Base-by-base conservation (phyloP, 2,113 vertebrate species). In the Muntiacus reevesi region DNA sequence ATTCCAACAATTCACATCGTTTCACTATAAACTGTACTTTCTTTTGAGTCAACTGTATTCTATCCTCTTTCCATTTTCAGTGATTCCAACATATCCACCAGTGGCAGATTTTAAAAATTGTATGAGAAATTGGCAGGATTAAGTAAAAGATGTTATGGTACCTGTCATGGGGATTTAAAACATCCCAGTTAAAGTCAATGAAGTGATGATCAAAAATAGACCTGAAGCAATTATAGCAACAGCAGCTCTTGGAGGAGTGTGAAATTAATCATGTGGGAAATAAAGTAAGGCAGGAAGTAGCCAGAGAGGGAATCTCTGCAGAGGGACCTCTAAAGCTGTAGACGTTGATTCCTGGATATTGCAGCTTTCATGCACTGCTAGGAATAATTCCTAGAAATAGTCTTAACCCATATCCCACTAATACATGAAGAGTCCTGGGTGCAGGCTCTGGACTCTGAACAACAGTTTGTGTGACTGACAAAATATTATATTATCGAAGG, bases 251-350 rank as follows among this genome's bases (percentile, higher is more conserved):
- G 81, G 79, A 95, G 97, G 0, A 13, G 59, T 97, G 59, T 97
- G 97, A 98, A 98, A 98, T 98, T 98, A 98, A 98, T 98, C 98
- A 98, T 67, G 95, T 98, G 97, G 97, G 98, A 98, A 98, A 98
- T 97, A 97, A 95, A 82, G 86, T 96, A 98, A 91, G 94, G 78
- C 89, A 96, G 95, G 78, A 97, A 97, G 90, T 96, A 86, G 83
- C 79, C 93, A 91, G 95, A 94, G 95, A 60, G n/a, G 94, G 40
- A 8, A 96, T 98, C 43, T 98, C 97, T 95, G 93, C 57, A 95
- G 62, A 78, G 88, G 59, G 64, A 86, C 87, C 84, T 94, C 93
- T 94, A 33, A 91, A 59, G 19, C 16, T 23, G 47, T 57, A 55
- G 96, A 96, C 21, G 12, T 45, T 36, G 85, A 45, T 97, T 93